Evolutionary conservation across 2,113 vertebrate species (phyloP).

Genomic region (Myiozetetes cayanensis): DNA sequence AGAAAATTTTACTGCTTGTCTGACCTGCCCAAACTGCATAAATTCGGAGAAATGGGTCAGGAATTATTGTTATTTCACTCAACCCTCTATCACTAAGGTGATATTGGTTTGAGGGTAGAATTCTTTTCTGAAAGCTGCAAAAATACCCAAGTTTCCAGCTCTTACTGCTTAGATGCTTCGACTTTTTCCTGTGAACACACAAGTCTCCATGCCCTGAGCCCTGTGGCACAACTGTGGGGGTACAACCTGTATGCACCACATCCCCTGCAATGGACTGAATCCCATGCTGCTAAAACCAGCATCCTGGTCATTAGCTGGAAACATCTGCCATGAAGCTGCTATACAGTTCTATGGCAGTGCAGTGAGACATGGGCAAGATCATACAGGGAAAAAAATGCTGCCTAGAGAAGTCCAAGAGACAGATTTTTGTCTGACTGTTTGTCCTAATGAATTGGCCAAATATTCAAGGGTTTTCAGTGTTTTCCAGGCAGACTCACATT

Average conservation of each 20-base stretch:
- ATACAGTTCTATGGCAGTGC: not conserved
- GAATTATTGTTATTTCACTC: not conserved
- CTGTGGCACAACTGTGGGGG: not conserved
- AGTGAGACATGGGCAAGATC: fast-evolving
- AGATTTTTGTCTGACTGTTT: not conserved
- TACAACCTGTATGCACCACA: fast-evolving
- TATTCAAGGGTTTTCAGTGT: not conserved
- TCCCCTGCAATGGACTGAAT: not conserved
- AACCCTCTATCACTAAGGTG: not conserved
- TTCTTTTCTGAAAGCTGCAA: not conserved
- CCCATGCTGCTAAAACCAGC: not conserved
- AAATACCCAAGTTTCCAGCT: not conserved
- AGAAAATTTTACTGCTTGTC: not conserved
- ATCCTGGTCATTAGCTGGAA: not conserved
- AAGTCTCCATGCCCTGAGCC: not conserved
- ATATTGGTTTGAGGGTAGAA: not conserved
- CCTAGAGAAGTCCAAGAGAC: not conserved
- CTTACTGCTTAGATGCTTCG: not conserved
- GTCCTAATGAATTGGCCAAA: not conserved
- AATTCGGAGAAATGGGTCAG: not conserved
- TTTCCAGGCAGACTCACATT: not conserved
- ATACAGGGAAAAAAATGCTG: not conserved
- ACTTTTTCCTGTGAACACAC: not conserved
- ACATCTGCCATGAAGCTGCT: not conserved
- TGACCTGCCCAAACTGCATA: not conserved